phyloP scores from a whole-genome alignment of 2,888 invertebrate species.

The Apoda limacodes region DNA sequence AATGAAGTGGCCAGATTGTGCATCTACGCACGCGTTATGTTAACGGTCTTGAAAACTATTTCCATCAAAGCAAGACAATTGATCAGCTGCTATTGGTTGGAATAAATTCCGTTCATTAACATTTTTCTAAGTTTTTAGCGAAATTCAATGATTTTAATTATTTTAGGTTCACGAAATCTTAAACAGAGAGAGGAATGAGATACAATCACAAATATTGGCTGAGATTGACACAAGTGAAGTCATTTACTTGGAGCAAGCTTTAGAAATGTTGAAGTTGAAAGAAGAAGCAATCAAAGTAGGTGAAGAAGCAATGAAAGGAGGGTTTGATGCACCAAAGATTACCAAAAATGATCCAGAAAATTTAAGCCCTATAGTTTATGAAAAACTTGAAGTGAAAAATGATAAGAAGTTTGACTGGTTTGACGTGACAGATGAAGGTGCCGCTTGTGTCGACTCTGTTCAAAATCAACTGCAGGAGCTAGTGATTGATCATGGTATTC shows the following conservation, averaged over 20 bases:
- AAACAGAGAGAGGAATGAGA: slow-evolving; percentile 77
- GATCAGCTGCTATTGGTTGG: no score
- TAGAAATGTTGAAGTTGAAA: slow-evolving; percentile 73
- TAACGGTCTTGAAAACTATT: no score
- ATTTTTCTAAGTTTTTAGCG: neutral
- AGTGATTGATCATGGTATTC: slow-evolving; percentile 24
- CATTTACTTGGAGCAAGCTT: slow-evolving; percentile 87
- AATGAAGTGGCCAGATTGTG: no score
- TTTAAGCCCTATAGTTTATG: slow-evolving; percentile 32
- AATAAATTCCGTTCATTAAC: no score
- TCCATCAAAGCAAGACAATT: no score
- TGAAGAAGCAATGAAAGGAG: slow-evolving; percentile 23
- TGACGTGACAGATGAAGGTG: slow-evolving; percentile 48
- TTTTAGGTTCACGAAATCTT: slow-evolving; percentile 76
- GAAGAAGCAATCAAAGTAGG: slow-evolving; percentile 38
- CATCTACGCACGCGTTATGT: no score
- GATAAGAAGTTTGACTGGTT: slow-evolving; percentile 54
- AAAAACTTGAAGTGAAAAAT: slow-evolving; percentile 39
- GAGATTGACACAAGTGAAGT: slow-evolving; percentile 84
- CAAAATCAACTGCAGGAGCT: slow-evolving; percentile 35
- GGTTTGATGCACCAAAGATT: slow-evolving; percentile 11
- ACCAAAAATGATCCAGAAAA: slow-evolving; percentile 24
- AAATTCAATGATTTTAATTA: slow-evolving; percentile 2
- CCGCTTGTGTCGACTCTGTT: slow-evolving; percentile 37
- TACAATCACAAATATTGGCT: slow-evolving; percentile 72